Evolutionary conservation across 2,888 invertebrate species (phyloP).

Genomic region (Eilema depressum): DNA sequence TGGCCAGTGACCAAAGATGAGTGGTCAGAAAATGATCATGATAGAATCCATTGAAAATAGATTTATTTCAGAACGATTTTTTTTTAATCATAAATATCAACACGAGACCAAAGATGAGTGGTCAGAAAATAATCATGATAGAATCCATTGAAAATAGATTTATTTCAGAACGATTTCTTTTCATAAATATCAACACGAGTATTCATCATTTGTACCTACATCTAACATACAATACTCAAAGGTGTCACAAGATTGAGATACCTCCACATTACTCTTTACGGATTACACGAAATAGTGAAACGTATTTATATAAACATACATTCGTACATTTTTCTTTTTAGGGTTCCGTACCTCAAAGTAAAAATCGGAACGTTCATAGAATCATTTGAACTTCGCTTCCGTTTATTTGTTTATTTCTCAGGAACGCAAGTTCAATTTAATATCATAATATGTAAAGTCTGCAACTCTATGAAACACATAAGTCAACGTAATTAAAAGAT

Average conservation of each 20-base stretch:
- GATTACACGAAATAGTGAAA: background rate
- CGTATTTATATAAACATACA: background rate
- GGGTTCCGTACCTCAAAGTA: background rate
- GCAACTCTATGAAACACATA: no score
- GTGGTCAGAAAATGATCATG: no score
- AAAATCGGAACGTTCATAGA: background rate
- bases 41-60: no score
- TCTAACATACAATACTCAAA: background rate
- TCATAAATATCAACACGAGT: background rate
- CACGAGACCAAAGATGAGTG: no score
- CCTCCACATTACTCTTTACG: background rate
- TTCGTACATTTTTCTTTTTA: background rate
- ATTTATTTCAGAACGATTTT: no score
- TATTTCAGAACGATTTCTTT: background rate
- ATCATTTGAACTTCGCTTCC: background rate
- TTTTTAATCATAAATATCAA: no score
- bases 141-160: background rate
- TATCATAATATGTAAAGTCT: no score
- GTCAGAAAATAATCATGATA: no score
- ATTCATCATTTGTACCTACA: background rate
- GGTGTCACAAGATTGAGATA: background rate
- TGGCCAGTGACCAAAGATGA: no score
- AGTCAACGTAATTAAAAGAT: no score
- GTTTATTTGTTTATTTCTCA: no score
- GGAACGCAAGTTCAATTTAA: no score